These are phyloP conservation scores for Euglossa dilemma DNA, from an alignment of 1,140 invertebrate species.

Conservation along the genomic window DNA sequence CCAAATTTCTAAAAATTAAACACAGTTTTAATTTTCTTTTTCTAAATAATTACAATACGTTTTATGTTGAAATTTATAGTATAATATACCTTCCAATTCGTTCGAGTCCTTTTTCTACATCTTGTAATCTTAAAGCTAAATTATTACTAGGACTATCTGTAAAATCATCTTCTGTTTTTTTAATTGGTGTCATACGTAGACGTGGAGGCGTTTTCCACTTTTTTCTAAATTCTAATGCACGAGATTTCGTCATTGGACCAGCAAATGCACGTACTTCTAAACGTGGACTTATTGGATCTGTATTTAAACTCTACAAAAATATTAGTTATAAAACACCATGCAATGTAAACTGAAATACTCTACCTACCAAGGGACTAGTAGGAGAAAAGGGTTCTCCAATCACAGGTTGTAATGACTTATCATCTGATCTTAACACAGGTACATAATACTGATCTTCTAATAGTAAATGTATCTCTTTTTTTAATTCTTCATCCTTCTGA, in stretches of 20 bases:
- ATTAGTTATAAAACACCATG: background rate
- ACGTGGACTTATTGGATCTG: slow-evolving; percentile 86
- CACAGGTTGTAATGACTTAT: slow-evolving; percentile 87
- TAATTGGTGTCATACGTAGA: slow-evolving; percentile 55
- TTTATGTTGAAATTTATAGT: slow-evolving; percentile 8
- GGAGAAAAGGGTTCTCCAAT: slow-evolving; percentile 90
- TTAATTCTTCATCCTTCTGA: slow-evolving; percentile 76
- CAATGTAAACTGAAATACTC: slow-evolving; percentile 18
- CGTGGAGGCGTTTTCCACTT: slow-evolving; percentile 92
- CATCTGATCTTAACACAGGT: slow-evolving; percentile 89
- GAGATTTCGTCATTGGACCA: slow-evolving; percentile 90
- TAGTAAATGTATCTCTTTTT: slow-evolving; percentile 84
- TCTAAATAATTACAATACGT: background rate
- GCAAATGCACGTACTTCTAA: slow-evolving; percentile 91
- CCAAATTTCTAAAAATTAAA: slow-evolving; percentile 81
- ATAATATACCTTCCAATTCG: slow-evolving; percentile 87
- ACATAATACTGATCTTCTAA: slow-evolving; percentile 91
- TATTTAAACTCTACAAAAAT: slow-evolving; percentile 83
- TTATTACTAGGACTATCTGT: slow-evolving; percentile 67
- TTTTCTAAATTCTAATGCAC: slow-evolving; percentile 88
- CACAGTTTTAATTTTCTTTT: background rate
- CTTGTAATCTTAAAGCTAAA: slow-evolving; percentile 85
- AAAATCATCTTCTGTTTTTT: slow-evolving; percentile 20
- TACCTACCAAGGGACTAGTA: slow-evolving; percentile 84
- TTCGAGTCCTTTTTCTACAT: slow-evolving; percentile 93